Base-by-base conservation (phyloP, 2,797 vertebrate species). In the Tamandua tetradactyla region DNA sequence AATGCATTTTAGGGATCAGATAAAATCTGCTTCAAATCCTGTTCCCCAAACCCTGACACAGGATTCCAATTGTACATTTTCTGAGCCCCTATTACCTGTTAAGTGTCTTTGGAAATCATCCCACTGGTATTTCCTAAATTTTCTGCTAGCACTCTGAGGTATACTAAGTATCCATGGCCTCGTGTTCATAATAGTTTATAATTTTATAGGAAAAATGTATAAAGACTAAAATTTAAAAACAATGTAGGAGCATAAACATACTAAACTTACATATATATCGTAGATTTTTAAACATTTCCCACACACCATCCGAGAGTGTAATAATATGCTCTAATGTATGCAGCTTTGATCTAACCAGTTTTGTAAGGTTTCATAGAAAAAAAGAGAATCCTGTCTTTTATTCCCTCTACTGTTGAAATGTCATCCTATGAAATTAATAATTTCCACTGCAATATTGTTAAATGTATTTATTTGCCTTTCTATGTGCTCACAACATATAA, bases 21-120 rank as follows among this genome's bases (percentile, higher is more conserved):
- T 69, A 76, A 15, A 78, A 87, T 55, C 32, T 44, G 40, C 7
- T 86, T 92, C 59, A 92, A 91, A 59, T 79, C 44, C 85, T 59
- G 22, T 44, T 37, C 84, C 20, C 8, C 25, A 91, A 37, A 32
- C 52, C 44, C 62, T 14, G 55, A 78, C 17, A 68, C 2, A 86
- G 44, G 37, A 89, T 68, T 74, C 78, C 47, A 85, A 22, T 27
- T 71, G 47, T 86, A 61, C 62, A 17, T 72, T 75, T 94, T 91
- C 55, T 52, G 75, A 87, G 49, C 10, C 42, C 49, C 25, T 76
- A 3, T 27, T 76, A 32, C 57, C 30, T 69, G 20, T 57, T 88
- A 89, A 92, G 13, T 74, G 44, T 62, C 79, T 92, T 93, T 49
- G 94, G 69, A 92, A 78, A 93, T 82, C 74, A 89, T 47, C 80